phyloP scores from a whole-genome alignment of 2,888 invertebrate genomes.

The Eupithecia abbreviata region DNA sequence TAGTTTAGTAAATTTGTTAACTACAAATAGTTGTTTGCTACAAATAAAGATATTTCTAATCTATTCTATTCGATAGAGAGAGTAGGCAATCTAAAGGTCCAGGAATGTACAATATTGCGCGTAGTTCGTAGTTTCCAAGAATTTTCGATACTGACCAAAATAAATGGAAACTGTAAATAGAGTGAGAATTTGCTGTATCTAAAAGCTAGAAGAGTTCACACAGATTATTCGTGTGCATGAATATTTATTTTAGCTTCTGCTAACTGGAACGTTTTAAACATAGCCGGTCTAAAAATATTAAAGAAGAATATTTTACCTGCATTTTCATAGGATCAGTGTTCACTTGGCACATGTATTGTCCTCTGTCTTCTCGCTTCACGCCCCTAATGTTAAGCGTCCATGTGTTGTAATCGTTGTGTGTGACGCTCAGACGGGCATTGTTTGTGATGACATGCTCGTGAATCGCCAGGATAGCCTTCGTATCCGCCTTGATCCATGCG shows the following conservation, averaged over 20 bases:
- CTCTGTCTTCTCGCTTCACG: slow-evolving; percentile 93
- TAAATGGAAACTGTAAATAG: not conserved
- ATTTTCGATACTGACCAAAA: not conserved
- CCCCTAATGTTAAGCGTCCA: slow-evolving; percentile 95
- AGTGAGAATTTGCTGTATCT: not conserved
- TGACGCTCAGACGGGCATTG: slow-evolving; percentile 94
- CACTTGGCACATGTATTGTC: slow-evolving; percentile 97
- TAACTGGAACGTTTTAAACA: not conserved
- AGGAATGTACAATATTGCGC: not conserved
- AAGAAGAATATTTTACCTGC: slow-evolving; percentile 85
- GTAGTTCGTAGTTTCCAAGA: not conserved
- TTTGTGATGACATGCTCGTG: slow-evolving; percentile 97
- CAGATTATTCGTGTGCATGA: not conserved
- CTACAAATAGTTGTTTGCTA: too few species aligned
- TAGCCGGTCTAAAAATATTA: not conserved
- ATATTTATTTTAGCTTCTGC: not conserved
- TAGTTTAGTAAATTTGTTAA: too few species aligned
- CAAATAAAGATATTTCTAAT: too few species aligned
- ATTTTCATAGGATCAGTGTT: slow-evolving; percentile 97
- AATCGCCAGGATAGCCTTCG: slow-evolving; percentile 95
- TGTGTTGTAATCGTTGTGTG: slow-evolving; percentile 96
- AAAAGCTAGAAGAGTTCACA: not conserved
- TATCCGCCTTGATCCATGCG: slow-evolving; percentile 97
- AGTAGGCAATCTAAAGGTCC: not conserved
- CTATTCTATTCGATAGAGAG: too few species aligned